phyloP scores from a whole-genome alignment of 2,113 vertebrate species.

The Campylorhamphus procurvoides region DNA sequence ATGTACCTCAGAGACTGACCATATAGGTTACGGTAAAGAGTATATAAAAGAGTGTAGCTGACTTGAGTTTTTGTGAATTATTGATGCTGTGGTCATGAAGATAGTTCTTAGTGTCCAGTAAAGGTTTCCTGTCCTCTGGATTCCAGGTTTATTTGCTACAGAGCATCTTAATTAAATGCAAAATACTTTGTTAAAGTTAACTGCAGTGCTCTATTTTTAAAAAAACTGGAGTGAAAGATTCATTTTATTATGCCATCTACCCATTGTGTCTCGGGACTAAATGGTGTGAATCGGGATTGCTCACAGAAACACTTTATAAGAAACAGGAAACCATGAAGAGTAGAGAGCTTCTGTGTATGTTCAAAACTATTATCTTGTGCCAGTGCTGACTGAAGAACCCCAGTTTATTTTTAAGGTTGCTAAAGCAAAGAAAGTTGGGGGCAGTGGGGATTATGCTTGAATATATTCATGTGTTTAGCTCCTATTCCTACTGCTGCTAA shows the following conservation, averaged over 20 bases:
- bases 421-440: neutral
- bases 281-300: neutral
- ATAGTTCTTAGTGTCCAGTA: neutral
- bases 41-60: neutral
- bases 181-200: neutral
- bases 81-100: neutral
- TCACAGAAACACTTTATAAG: neutral
- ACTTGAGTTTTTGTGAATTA: constrained; percentile 31
- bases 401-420: neutral
- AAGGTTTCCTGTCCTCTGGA: constrained; percentile 12
- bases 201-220: neutral
- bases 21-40: neutral
- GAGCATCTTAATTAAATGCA: constrained; percentile 3
- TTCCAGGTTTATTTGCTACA: neutral
- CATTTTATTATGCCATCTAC: neutral
- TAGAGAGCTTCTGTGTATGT: fast-evolving
- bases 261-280: neutral
- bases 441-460: neutral
- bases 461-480: neutral
- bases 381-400: neutral
- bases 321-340: neutral
- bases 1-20: neutral
- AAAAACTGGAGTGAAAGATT: neutral
- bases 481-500: neutral
- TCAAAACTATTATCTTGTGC: neutral